A percentile compares a stretch with the other conserved stretches of the same genome.
phyloP scores from a whole-genome alignment of 2,888 invertebrate species.

The Seladonia tumulorum region DNA sequence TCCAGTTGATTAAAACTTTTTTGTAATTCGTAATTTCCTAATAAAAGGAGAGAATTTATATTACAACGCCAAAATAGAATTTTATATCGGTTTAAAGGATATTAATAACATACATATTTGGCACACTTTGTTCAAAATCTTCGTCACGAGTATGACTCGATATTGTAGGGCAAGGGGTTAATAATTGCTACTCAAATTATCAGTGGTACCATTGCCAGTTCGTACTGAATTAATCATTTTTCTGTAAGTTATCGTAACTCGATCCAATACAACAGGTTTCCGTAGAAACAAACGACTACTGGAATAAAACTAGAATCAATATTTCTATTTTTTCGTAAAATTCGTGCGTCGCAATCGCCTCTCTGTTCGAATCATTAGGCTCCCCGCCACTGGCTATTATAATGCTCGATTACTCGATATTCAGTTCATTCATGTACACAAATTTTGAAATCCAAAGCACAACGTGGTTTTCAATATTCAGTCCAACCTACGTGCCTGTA shows the following conservation, averaged over 20 bases:
- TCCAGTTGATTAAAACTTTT: too few species aligned
- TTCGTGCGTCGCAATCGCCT: not conserved
- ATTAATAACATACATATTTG: too few species aligned
- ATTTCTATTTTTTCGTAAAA: not conserved
- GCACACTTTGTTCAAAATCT: too few species aligned
- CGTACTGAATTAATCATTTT: not conserved
- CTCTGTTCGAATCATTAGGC: not conserved
- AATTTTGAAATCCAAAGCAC: not conserved
- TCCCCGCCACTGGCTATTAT: not conserved
- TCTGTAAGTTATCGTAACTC: not conserved
- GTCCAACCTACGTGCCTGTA: not conserved
- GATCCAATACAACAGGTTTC: not conserved
- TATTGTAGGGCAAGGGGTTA: too few species aligned
- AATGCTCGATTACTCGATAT: not conserved
- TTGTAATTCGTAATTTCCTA: too few species aligned
- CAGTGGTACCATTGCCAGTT: not conserved
- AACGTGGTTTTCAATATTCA: not conserved
- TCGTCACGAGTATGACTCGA: too few species aligned
- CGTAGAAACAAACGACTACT: not conserved
- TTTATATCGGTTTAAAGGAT: too few species aligned
- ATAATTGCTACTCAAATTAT: not conserved
- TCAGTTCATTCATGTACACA: not conserved
- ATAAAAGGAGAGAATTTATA: too few species aligned
- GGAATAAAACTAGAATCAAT: not conserved
- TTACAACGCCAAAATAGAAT: too few species aligned